phyloP scores from a whole-genome alignment of 2,888 invertebrate genomes.

The Mactromeris polynyma region DNA sequence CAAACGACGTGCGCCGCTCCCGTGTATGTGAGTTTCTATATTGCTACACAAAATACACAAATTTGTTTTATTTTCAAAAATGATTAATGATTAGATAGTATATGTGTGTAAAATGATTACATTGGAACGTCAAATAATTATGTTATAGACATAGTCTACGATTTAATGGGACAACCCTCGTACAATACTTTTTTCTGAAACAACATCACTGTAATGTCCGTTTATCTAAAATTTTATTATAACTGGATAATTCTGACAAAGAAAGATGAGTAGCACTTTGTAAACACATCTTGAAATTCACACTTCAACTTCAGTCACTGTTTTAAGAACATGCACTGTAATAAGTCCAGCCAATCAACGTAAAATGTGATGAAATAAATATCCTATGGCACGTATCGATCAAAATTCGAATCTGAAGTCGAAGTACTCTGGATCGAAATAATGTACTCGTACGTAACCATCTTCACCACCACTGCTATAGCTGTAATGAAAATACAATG shows the following conservation, averaged over 20 bases:
- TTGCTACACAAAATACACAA: too few species aligned
- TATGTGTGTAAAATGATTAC: too few species aligned
- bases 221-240: conserved; percentile 61
- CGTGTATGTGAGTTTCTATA: too few species aligned
- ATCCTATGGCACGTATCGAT: conserved; percentile 29
- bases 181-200: background rate
- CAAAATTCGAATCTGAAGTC: conserved; percentile 96
- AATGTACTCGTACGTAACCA: conserved; percentile 98
- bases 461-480: conserved; percentile 99
- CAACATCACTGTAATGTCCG: conserved; percentile 48
- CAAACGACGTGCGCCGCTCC: too few species aligned
- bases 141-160: too few species aligned
- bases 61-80: too few species aligned
- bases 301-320: conserved; percentile 10
- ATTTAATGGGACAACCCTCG: too few species aligned
- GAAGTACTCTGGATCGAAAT: conserved; percentile 98
- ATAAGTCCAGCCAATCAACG: background rate
- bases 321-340: background rate
- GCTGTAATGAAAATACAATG: conserved; percentile 87
- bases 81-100: too few species aligned
- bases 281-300: background rate
- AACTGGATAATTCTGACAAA: conserved; percentile 24
- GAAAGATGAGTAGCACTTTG: conserved; percentile 3
- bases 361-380: conserved; percentile 33
- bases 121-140: too few species aligned